Base-by-base conservation (phyloP, 2,888 invertebrate genomes). In the Macrophya annulata region DNA sequence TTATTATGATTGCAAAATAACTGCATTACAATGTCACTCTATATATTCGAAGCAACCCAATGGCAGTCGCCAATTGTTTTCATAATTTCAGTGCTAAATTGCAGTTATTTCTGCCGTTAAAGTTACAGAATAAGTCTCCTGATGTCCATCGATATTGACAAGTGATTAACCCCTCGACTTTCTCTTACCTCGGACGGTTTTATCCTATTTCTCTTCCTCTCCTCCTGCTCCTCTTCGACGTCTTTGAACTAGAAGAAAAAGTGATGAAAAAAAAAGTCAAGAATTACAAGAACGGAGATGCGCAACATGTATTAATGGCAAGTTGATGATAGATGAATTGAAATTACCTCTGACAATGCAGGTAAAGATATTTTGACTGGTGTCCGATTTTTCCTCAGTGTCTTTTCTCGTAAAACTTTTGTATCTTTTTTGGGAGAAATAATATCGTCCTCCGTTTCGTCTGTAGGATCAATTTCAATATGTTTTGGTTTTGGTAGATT, bases 291-390 rank as follows among this genome's bases (percentile, higher is more conserved):
- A n/a, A 72, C 17, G 6, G 21, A 43, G 15, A 17, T 40, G 71
- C 40, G 40, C 31, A n/a, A 37, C 6, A 37, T 10, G 15, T 1
- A 15, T n/a, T 37, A 71, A 48, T 48, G 45, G 4, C 4, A 51
- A 77, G 9, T 25, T 9, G 37, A 37, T 37, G 21, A 25, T 31
- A 4, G 86, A 40, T 37, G 77, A 84, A 87, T 87, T 31, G 10
- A 55, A 85, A 89, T 93, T 93, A 96, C 96, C 92, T 96, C 96
- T 88, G 94, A 95, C 5, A 97, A 93, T 0, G 96, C 96, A 0
- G 97, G 97, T 81, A 97, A 95, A 68, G 95, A 95, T 87, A 97
- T 97, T 92, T 95, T 96, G 0, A 96, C 95, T 85, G 95, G 92
- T 65, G 94, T 87, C 94, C 94, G 93, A 17, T 90, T 93, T 40